Evolutionary conservation across 2,113 vertebrate genomes (phyloP).

Genomic region (Megaceryle torquata): DNA sequence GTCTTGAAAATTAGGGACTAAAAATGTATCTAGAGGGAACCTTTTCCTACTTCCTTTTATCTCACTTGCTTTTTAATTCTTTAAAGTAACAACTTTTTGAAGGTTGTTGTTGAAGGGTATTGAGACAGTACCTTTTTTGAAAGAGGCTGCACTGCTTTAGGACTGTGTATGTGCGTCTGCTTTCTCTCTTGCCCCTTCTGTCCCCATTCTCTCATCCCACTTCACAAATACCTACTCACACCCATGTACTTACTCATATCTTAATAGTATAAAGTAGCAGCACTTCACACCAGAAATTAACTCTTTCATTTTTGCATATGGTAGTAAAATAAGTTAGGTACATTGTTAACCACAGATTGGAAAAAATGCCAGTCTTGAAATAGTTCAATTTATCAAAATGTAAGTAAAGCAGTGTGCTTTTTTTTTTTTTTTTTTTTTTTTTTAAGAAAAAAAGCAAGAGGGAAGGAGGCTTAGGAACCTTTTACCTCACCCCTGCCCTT

Average conservation of each 20-base stretch:
- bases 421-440: not conserved
- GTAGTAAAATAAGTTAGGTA: not conserved
- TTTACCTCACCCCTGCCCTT: not conserved
- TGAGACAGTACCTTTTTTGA: not conserved
- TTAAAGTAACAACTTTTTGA: not conserved
- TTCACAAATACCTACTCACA: not conserved
- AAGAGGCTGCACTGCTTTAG: not conserved
- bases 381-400: not conserved
- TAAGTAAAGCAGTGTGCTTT: not conserved
- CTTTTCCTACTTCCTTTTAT: not conserved
- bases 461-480: not conserved
- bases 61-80: not conserved
- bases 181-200: not conserved
- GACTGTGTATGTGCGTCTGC: not conserved
- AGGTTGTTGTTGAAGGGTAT: not conserved
- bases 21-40: not conserved
- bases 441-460: not conserved
- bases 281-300: not conserved
- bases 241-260: accelerated
- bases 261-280: not conserved
- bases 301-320: not conserved
- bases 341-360: not conserved
- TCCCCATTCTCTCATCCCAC: not conserved
- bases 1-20: not conserved
- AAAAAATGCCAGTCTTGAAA: not conserved